These are phyloP conservation scores for Drosophila tristis DNA, from an alignment of 1,140 invertebrate species.

Conservation along the genomic window DNA sequence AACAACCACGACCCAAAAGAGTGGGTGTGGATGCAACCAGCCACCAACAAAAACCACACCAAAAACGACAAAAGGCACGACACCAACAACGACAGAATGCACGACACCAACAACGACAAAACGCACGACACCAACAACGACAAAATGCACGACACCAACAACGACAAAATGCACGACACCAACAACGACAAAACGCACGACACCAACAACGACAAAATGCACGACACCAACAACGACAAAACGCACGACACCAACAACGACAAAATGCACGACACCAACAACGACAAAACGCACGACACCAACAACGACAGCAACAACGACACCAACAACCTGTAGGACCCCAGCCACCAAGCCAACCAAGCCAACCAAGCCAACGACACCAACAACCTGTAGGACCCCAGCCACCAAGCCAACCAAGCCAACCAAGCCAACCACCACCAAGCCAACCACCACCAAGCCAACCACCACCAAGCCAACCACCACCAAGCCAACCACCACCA, in stretches of 20 bases:
- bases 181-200: background rate
- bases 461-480: background rate
- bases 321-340: too few relatives aligned
- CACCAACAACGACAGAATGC: background rate
- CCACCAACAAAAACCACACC: slow-evolving; percentile 3
- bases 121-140: background rate
- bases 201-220: background rate
- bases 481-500: background rate
- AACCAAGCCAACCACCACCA: too few relatives aligned
- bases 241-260: background rate
- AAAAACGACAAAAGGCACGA: background rate
- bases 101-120: background rate
- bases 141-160: background rate
- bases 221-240: background rate
- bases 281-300: background rate
- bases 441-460: background rate
- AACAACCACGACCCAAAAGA: slow-evolving; percentile 2
- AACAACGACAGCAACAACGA: background rate
- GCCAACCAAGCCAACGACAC: background rate
- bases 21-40: too few relatives aligned
- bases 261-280: background rate
- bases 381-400: background rate
- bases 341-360: background rate
- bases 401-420: background rate
- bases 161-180: background rate